Base-by-base conservation (phyloP, 1,140 invertebrate genomes). In the Drosophila virilis region DNA sequence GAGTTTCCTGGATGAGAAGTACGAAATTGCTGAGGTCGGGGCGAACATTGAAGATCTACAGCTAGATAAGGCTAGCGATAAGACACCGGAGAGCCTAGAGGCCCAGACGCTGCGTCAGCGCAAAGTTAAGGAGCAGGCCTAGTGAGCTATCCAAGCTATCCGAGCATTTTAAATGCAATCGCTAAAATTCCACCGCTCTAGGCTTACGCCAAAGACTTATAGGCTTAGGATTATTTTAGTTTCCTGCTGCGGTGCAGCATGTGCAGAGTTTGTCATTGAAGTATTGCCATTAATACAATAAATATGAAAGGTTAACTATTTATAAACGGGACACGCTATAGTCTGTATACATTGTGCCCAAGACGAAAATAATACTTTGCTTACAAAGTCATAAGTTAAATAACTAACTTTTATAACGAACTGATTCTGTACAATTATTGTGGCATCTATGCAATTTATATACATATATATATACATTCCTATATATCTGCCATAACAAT, bases 1-100 rank as follows among this genome's bases (percentile, higher is more conserved):
- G 12, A 76, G 67, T 8, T 91, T 77, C 28, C 61, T 80, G 42
- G 84, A 91, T 51, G 90, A 91, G 13, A 91, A 91, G 48, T 89
- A 75, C 33, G 86, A 91, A 15, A 80, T 90, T 55, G 74, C 61
- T 17, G 81, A 89, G 45, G 48, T 70, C 28, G 77, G 78, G 12
- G 64, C 57, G 1, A 57, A 38, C 10, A 42, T 54, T 13, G 74
- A 88, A 57, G 83, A 86, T 40, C 22, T 76, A 33, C 35, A 81
- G 67, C 13, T 78, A 60, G 78, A 75, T 0, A 88, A 70, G 42
- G 38, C 74, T 4, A 55, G 15, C 13, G 57, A 72, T n/a, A 73
- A 72, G 37, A 8, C 28, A 13, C 12, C 35, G 28, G 43, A 37
- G 13, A 28, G 15, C 8, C 12, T 48, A 8, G 50, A 54, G 15